Conservation (phyloP, 2,888 invertebrate species). For the Cecidostiba fungosa region DNA sequence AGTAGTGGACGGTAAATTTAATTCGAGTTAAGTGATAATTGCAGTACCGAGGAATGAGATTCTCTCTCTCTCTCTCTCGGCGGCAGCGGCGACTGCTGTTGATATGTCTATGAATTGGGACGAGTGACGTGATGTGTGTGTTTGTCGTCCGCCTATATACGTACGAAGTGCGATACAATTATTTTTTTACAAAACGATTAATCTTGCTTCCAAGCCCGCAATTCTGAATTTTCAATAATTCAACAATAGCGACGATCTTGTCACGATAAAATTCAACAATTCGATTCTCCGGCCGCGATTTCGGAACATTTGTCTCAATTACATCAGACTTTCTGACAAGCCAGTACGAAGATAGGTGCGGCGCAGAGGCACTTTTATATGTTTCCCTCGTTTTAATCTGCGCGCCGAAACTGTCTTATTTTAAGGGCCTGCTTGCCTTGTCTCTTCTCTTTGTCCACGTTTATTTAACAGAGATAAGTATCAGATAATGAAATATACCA, state of each 20-base stretch:
- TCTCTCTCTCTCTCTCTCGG: constrained; percentile 34
- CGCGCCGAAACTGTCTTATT: too few relatives aligned
- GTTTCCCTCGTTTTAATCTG: too few relatives aligned
- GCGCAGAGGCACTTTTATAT: too few relatives aligned
- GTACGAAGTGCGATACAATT: neutral
- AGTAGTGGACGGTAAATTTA: constrained; percentile 55
- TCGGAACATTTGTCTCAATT: constrained; percentile 58
- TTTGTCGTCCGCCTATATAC: neutral
- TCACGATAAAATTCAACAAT: constrained; percentile 25
- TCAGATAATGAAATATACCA: too few relatives aligned
- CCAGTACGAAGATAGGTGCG: too few relatives aligned
- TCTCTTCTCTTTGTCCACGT: too few relatives aligned
- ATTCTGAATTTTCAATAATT: neutral
- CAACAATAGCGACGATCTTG: neutral
- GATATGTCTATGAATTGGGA: constrained; percentile 47
- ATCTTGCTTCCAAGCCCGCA: neutral
- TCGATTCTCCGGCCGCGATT: constrained; percentile 44
- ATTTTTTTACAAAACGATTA: neutral
- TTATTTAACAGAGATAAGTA: too few relatives aligned
- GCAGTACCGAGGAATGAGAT: constrained; percentile 42
- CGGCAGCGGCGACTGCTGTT: constrained; percentile 19
- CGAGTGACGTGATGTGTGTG: neutral
- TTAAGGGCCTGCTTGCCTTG: too few relatives aligned
- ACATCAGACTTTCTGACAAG: constrained; percentile 49
- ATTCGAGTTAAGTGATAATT: constrained; percentile 65